phyloP scores from a whole-genome alignment of 2,797 vertebrate genomes.

The Remorina albescens region DNA sequence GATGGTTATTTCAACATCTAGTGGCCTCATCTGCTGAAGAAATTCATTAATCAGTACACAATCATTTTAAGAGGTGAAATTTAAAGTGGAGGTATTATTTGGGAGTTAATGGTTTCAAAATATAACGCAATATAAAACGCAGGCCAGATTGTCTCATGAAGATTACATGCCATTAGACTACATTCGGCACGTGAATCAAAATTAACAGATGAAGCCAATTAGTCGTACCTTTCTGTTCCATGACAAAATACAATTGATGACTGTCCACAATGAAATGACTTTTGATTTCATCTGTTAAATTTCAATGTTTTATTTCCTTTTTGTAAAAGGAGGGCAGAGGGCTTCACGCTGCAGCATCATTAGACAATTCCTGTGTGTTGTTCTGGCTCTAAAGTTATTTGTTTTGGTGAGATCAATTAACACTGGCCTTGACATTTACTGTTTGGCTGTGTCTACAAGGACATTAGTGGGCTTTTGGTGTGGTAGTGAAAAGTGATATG shows the following conservation, averaged over 20 bases:
- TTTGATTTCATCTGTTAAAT: constrained; percentile 14
- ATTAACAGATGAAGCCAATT: constrained; percentile 42
- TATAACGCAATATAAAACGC: constrained; percentile 37
- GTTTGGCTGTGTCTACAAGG: constrained; percentile 42
- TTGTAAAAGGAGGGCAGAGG: not conserved
- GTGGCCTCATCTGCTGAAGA: constrained; percentile 21
- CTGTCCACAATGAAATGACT: constrained; percentile 3
- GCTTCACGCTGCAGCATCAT: constrained; percentile 8
- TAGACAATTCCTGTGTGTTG: constrained; percentile 44
- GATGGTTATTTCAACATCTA: not conserved
- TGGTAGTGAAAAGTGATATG: constrained; percentile 59
- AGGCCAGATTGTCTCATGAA: constrained; percentile 11
- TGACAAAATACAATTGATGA: constrained; percentile 27
- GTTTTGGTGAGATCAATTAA: constrained; percentile 51
- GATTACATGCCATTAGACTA: constrained; percentile 41
- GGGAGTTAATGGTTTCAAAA: constrained; percentile 49
- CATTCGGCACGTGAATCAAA: constrained; percentile 12
- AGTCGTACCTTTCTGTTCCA: constrained; percentile 23
- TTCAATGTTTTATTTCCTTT: constrained; percentile 22
- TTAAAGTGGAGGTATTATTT: constrained; percentile 33
- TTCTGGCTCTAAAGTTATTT: constrained; percentile 41
- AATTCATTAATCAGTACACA: constrained; percentile 33
- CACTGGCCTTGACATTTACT: constrained; percentile 64
- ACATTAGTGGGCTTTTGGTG: constrained; percentile 38
- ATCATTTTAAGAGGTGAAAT: constrained; percentile 22